Evolutionary conservation across 2,797 vertebrate species (phyloP), one percentile per base, ranked within the genome.

Genomic region (Hipposideros larvatus): DNA sequence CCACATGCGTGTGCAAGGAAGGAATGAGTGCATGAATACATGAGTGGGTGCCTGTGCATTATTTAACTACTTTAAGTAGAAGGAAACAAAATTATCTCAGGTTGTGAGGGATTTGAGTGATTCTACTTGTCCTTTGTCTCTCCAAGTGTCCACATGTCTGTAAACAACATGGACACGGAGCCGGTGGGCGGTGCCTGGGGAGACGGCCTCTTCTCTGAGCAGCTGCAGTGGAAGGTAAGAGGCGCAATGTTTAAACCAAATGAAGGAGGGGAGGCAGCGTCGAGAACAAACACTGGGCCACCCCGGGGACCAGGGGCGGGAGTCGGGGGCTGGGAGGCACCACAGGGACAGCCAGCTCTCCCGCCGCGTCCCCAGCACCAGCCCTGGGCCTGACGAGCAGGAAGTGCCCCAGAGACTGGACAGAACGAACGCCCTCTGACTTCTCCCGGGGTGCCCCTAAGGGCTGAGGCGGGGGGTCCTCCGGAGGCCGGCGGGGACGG

Each of bases 321-420:
- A 26, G 46, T 48, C 37, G 7, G 28, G 28, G n/a, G 31, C n/a
- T 0, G 14, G 34, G 21, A 31, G 21, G 24, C 0, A 16, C 7
- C 63, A 34, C 4, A 3, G 16, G 24, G 26, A 28, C 9, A 22
- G 43, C 9, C 22, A 9, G 5, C 0, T 0, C 14, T 4, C 53
- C 41, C 18, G 37, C 6, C 4, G 24, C 0, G 7, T 9, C 59
- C 59, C 51, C n/a, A 31, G 28, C 10, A 19, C 26, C 18, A 3
- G 34, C 18, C 24, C 43, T 2, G 37, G 1, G 11, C 51, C 63
- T 0, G 0, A 15, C 11, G 11, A 10, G n/a, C 5, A 7, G n/a
- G 4, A 16, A 18, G n/a, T 15, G 10, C 24, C 24, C 34, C 13
- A 8, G 8, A 15, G 3, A 2, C 26, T 18, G n/a, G 11, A 43